Evolutionary conservation across 2,888 invertebrate genomes (phyloP), one percentile per base, ranked within the genome.

Genomic region (Lycaena phlaeas): DNA sequence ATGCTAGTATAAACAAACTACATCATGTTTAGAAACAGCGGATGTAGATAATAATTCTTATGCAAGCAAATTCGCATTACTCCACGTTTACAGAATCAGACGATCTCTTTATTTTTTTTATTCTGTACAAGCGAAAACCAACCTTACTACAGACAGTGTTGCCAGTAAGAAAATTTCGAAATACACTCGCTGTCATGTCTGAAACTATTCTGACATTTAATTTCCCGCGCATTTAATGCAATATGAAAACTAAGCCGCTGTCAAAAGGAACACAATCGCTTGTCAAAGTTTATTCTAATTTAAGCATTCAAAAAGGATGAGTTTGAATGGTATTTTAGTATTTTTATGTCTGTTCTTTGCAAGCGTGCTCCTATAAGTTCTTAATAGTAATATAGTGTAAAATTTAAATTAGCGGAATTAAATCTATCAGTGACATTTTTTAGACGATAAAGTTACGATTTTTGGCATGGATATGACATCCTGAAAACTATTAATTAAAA

Each of bases 221-320:
- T 30, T 30, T 30, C 17, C 30, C 10, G 4, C 30, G 30, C 10
- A 5, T 27, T 22, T 18, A 18, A 10, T 11, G 10, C n/a, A 17
- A 17, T 17, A 14, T 30, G 30, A 14, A 22, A 34, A 9, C 27
- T 27, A 5, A 27, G 11, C 11, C 6, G 11, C 11, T 11, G 22
- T 12, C 34, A 22, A 22, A 34, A 7, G 34, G 34, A 34, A 34
- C 22, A 18, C 17, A 29, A 29, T 29, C 14, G 34, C 15, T 31
- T 10, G 31, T 34, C 34, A 34, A 34, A 34, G 18, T 11, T 11
- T 34, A 34, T 34, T 34, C 34, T 34, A 22, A 34, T 22, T 34
- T 34, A 12, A 11, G 22, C 6, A 9, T 34, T 34, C 34, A 34
- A 34, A 34, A 34, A 34, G 34, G 34, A 34, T 22, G 34, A 34